These are phyloP conservation scores for Vidua chalybeata DNA, from an alignment of 2,113 vertebrate species.

Conservation along the genomic window DNA sequence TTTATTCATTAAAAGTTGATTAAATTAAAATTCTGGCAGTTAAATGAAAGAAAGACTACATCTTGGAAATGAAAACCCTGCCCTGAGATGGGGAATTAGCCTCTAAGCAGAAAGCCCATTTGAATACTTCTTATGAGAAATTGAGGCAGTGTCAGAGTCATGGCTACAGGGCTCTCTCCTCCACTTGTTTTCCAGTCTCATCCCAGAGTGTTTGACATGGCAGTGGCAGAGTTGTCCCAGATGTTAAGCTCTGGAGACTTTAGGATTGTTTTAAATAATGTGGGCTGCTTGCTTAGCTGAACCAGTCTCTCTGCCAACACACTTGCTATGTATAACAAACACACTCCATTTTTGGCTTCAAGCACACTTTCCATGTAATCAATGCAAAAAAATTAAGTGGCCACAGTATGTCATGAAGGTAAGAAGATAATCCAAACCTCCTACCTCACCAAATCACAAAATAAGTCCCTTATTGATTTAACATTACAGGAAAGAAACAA, in stretches of 20 bases:
- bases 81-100: neutral
- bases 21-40: constrained; percentile 22
- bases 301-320: neutral
- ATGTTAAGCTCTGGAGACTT: neutral
- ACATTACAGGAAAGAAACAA: neutral
- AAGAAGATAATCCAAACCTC: neutral
- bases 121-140: constrained; percentile 9
- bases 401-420: neutral
- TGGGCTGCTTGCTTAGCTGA: neutral
- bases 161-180: neutral
- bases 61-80: neutral
- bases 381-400: neutral
- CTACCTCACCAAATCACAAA: neutral
- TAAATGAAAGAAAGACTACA: constrained; percentile 6
- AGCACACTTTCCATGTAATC: neutral
- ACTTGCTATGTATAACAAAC: neutral
- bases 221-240: neutral
- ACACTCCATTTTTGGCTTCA: neutral
- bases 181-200: neutral
- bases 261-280: neutral
- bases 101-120: neutral
- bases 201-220: neutral
- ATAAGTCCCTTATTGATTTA: neutral
- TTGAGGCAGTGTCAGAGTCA: neutral
- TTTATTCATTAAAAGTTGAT: neutral